Percentiles rank a stretch among this genome's conserved stretches.
Conservation (phyloP, 2,888 invertebrate species). For the Napeogenes inachia region DNA sequence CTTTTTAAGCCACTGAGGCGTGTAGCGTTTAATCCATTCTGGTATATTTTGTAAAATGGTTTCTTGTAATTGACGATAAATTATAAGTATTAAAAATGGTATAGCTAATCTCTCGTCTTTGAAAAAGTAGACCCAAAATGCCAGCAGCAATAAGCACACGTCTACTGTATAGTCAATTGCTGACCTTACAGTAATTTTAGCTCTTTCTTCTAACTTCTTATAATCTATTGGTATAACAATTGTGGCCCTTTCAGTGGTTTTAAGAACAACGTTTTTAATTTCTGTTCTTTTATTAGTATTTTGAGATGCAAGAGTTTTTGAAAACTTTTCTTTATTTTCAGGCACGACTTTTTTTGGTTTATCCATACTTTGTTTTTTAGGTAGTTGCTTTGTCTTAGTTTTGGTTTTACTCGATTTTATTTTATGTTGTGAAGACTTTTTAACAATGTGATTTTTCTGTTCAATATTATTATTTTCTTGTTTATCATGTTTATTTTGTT, state of each 20-base stretch:
- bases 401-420: slow-evolving; percentile 34
- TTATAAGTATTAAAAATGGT: slow-evolving; percentile 85
- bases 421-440: slow-evolving; percentile 39
- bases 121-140: slow-evolving; percentile 89
- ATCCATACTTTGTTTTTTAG: slow-evolving; percentile 11
- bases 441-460: slow-evolving; percentile 37
- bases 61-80: slow-evolving; percentile 86
- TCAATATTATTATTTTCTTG: slow-evolving; percentile 37
- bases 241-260: slow-evolving; percentile 65
- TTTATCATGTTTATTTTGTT: slow-evolving; percentile 56
- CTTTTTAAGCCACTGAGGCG: slow-evolving; percentile 64
- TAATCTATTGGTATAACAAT: slow-evolving; percentile 72
- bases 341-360: slow-evolving; percentile 13
- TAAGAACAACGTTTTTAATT: slow-evolving; percentile 46
- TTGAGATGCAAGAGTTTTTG: slow-evolving; percentile 19
- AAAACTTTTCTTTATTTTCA: slow-evolving; percentile 31
- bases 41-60: slow-evolving; percentile 79
- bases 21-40: slow-evolving; percentile 70
- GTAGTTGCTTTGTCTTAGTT: slow-evolving; percentile 29
- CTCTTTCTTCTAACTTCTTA: slow-evolving; percentile 78
- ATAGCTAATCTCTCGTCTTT: slow-evolving; percentile 88
- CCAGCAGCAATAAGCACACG: slow-evolving; percentile 83
- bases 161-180: slow-evolving; percentile 85
- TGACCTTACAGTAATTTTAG: slow-evolving; percentile 82
- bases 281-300: slow-evolving; percentile 32